These are phyloP conservation scores for Squalus acanthias DNA, from an alignment of 2,797 vertebrate species.

Conservation along the genomic window DNA sequence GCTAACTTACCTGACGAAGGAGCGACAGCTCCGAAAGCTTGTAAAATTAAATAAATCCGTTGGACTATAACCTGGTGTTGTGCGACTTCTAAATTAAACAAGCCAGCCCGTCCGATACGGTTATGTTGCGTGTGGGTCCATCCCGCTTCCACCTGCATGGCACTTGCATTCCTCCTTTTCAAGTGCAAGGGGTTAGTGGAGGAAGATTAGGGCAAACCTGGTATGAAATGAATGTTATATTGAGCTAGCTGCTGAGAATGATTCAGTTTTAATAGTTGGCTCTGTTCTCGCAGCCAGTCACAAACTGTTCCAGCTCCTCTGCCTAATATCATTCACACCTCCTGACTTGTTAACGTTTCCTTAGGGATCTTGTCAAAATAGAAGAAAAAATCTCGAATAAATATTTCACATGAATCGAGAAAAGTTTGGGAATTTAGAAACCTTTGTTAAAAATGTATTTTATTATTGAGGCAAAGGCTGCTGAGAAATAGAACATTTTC, in stretches of 20 bases:
- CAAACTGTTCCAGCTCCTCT: neutral
- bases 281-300: constrained; percentile 3
- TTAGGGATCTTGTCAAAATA: neutral
- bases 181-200: neutral
- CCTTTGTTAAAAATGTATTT: neutral
- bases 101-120: neutral
- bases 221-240: neutral
- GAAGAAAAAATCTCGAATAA: neutral
- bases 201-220: neutral
- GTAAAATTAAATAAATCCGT: no score
- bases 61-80: no score
- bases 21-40: no score
- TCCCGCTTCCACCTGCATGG: neutral
- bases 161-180: neutral
- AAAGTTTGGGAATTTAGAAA: neutral
- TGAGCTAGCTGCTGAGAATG: neutral
- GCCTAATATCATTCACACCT: neutral
- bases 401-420: neutral
- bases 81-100: neutral
- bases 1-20: no score
- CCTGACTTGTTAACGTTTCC: neutral
- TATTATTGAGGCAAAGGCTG: neutral
- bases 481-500: neutral
- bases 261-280: constrained; percentile 1
- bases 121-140: neutral